Evolutionary conservation across 2,797 vertebrate genomes (phyloP), one percentile per base, ranked within the genome.

Genomic region (Sylvia borin): DNA sequence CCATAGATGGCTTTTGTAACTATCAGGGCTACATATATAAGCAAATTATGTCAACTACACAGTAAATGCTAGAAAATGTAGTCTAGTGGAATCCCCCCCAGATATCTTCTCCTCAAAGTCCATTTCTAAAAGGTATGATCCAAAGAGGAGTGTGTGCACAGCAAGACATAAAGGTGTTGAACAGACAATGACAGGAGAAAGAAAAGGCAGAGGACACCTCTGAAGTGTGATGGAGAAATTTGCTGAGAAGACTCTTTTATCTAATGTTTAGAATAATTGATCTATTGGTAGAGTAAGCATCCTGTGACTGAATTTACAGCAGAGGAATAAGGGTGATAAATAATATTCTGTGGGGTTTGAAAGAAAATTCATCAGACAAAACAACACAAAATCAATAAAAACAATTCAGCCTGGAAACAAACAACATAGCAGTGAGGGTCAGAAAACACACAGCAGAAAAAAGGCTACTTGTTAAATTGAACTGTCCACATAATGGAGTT

Each of bases 361-460:
- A 74, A 83, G 60, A 85, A 92, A 95, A 91, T 75, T 85, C 47
- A 68, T 83, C 91, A 74, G 65, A 72, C 50, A 71, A 91, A 91
- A 83, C 68, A 64, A 65, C 72, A 88, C 27, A 65, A 90, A 92
- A 90, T 86, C 90, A 88, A 90, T 95, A 66, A 82, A 85, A 88
- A 17, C 54, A 90, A 92, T 93, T 93, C 61, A 55, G 13, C 48
- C 34, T 88, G 61, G 76, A 88, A 94, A 92, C 22, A 88, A 80
- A 55, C 8, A 85, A 66, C 34, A 65, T 13, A 76, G 16, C 32
- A 74, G 27, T 36, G 25, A 74, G 45, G 7, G 38, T 54, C 16
- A 45, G 42, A 88, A 77, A 90, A 58, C 26, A 55, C 0, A 0
- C 12, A 42, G 57, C 42, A 91, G 82, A 80, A 95, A 65, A 67